A percentile compares a stretch with the other conserved stretches of the same genome.
Conservation (phyloP, 2,113 vertebrate genomes). For the Etheostoma spectabile region DNA sequence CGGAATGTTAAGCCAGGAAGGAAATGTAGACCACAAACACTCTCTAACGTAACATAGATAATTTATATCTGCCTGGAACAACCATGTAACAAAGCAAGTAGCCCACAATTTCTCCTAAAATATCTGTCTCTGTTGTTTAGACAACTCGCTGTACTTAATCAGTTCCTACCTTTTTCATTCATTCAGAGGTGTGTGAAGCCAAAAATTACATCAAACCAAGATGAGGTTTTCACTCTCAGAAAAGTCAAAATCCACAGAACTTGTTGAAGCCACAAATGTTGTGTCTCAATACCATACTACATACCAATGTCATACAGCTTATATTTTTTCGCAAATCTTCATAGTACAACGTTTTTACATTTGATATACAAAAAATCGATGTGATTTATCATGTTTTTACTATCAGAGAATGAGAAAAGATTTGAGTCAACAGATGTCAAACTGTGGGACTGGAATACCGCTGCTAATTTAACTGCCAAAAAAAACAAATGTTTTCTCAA, state of each 20-base stretch:
- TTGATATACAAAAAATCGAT: background rate
- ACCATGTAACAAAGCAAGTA: conserved; percentile 7
- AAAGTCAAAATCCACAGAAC: conserved; percentile 8
- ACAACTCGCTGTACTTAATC: conserved; percentile 41
- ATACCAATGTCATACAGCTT: background rate
- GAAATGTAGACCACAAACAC: conserved; percentile 42
- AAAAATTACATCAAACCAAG: conserved; percentile 4
- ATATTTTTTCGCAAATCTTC: too few species aligned
- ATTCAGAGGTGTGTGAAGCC: background rate
- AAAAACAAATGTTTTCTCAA: conserved; percentile 4
- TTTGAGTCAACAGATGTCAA: background rate
- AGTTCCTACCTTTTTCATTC: conserved; percentile 48
- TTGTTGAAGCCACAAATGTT: background rate
- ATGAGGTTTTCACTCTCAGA: background rate
- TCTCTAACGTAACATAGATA: conserved; percentile 24
- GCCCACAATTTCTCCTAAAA: background rate
- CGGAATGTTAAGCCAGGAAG: conserved; percentile 22
- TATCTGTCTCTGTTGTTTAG: conserved; percentile 34
- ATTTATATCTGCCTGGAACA: conserved; percentile 25
- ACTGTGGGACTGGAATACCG: background rate
- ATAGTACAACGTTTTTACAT: background rate
- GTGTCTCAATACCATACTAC: background rate
- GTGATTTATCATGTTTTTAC: background rate
- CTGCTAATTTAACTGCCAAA: background rate
- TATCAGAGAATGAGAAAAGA: background rate